phyloP scores from a whole-genome alignment of 2,888 invertebrate species.

The Hypomecis punctinalis region DNA sequence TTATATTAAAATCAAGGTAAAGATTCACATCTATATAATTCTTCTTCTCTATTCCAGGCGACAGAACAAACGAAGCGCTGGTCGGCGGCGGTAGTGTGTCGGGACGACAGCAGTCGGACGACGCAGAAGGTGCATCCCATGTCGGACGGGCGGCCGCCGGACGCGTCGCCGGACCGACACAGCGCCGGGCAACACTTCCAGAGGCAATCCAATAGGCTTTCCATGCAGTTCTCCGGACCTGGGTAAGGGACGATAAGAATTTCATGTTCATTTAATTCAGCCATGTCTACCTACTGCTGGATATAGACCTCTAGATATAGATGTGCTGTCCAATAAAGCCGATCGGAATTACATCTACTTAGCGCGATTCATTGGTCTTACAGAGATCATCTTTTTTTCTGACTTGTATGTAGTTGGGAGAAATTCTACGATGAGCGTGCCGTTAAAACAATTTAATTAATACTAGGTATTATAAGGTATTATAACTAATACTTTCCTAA shows the following conservation, averaged over 20 bases:
- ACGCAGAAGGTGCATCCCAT: constrained; percentile 67
- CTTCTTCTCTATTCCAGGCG: constrained; percentile 54
- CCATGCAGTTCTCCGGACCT: constrained; percentile 93
- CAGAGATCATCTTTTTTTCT: no score
- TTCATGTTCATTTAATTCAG: no score
- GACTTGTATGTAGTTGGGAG: no score
- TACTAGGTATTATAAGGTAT: no score
- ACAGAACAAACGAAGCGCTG: constrained; percentile 90
- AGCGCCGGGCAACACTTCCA: constrained; percentile 72
- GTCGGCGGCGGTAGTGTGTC: constrained; percentile 93
- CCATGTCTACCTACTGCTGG: no score
- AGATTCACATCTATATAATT: background rate
- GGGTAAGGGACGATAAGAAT: background rate
- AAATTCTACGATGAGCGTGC: no score
- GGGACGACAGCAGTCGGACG: constrained; percentile 78
- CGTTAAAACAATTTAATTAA: no score
- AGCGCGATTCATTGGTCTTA: no score
- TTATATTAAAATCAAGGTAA: background rate
- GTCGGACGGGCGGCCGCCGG: constrained; percentile 62
- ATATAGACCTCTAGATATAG: no score
- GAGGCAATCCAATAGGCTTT: constrained; percentile 88
- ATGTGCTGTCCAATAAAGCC: no score
- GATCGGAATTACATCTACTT: no score
- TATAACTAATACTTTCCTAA: no score
- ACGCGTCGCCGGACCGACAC: constrained; percentile 62